phyloP scores from a whole-genome alignment of 2,113 vertebrate species.

The Hydrolagus affinis region DNA sequence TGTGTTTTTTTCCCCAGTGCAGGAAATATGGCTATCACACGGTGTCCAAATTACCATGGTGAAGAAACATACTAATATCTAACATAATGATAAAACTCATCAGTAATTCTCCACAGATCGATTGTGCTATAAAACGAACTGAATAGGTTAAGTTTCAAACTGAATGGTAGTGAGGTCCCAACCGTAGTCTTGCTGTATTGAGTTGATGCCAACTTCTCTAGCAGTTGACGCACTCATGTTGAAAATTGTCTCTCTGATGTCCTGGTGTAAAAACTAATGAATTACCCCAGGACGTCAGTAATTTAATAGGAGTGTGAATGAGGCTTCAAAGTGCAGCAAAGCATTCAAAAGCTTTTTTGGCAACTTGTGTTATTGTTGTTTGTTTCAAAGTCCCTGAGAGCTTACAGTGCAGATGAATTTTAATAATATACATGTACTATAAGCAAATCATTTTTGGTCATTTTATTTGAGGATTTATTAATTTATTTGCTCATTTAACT shows the following conservation, averaged over 20 bases:
- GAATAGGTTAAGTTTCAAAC: neutral
- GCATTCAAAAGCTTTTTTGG: neutral
- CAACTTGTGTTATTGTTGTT: neutral
- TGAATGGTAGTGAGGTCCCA: no score
- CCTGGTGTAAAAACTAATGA: neutral
- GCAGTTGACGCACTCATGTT: neutral
- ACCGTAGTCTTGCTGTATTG: neutral
- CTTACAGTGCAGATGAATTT: neutral
- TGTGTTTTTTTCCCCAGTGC: neutral
- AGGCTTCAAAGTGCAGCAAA: neutral
- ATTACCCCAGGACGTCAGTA: neutral
- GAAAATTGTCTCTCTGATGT: neutral
- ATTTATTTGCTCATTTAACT: neutral
- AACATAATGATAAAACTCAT: conserved; percentile 2
- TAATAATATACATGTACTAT: neutral
- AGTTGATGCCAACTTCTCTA: neutral
- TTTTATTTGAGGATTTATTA: conserved; percentile 15
- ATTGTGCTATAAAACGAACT: neutral
- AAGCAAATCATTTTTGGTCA: neutral
- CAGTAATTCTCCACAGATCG: neutral
- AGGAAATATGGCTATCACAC: neutral
- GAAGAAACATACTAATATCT: neutral
- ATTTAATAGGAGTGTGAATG: neutral
- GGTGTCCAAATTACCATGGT: neutral
- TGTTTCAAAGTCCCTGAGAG: neutral